phyloP scores from a whole-genome alignment of 2,797 vertebrate species.

The Rhinogobio ventralis region DNA sequence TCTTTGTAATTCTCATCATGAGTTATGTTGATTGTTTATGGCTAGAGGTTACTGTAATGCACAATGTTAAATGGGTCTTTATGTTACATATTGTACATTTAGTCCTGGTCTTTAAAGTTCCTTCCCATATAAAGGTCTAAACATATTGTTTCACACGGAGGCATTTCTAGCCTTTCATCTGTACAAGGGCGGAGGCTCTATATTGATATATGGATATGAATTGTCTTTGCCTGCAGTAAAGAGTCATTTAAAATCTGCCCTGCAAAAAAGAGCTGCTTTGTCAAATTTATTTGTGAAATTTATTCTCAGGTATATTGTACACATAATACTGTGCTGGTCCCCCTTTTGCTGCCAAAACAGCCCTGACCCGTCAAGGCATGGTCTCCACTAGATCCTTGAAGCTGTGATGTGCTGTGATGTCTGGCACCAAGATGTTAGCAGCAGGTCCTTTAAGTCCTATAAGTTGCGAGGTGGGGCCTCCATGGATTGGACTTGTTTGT shows the following conservation, averaged over 20 bases:
- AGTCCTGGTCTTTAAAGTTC: background rate
- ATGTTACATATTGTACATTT: background rate
- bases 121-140: background rate
- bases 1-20: conserved; percentile 47
- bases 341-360: too few species aligned
- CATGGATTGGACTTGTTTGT: too few species aligned
- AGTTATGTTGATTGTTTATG: conserved; percentile 32
- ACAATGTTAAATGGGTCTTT: conserved; percentile 12
- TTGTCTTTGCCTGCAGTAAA: background rate
- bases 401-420: too few species aligned
- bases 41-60: background rate
- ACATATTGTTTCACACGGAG: background rate
- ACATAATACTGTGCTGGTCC: too few species aligned
- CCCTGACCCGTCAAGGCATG: too few species aligned
- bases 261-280: background rate
- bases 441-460: too few species aligned
- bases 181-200: background rate
- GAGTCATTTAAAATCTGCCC: background rate
- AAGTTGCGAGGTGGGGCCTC: too few species aligned
- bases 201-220: background rate
- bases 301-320: background rate
- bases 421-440: too few species aligned
- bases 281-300: too few species aligned
- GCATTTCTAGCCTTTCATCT: background rate
- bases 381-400: too few species aligned